phyloP scores from a whole-genome alignment of 2,113 vertebrate genomes.

The Enhydra lutris region DNA sequence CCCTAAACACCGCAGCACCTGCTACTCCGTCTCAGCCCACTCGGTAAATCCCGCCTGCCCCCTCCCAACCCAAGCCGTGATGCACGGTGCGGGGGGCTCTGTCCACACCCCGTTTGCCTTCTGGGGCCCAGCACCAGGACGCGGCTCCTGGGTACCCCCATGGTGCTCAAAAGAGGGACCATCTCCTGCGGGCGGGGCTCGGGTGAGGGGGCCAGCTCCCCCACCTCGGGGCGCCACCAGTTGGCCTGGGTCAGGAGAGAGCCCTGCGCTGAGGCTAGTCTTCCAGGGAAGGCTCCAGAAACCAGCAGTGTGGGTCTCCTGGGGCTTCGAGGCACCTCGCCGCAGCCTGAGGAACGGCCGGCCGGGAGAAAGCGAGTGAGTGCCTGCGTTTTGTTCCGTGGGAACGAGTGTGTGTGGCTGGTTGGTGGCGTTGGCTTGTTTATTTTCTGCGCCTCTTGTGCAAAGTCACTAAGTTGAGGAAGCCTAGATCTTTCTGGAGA shows the following conservation, averaged over 20 bases:
- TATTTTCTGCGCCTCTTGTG: background rate
- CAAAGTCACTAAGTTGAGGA: background rate
- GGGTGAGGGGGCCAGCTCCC: background rate
- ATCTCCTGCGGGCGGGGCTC: too few species aligned
- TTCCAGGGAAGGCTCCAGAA: background rate
- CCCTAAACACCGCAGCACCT: accelerated
- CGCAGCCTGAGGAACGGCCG: background rate
- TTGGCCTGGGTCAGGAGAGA: background rate
- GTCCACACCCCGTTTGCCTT: accelerated
- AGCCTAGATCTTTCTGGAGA: background rate
- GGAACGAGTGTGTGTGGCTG: background rate
- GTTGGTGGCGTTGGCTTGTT: background rate
- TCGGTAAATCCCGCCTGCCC: accelerated
- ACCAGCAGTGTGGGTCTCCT: accelerated
- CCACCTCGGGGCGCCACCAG: background rate
- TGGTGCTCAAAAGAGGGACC: background rate
- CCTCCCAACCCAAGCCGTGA: background rate
- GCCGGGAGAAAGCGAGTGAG: background rate
- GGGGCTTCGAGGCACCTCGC: background rate
- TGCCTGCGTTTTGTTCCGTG: background rate
- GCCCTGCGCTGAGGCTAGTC: accelerated
- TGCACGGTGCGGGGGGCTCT: too few species aligned
- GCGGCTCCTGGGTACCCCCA: accelerated
- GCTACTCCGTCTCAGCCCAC: accelerated
- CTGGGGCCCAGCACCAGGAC: background rate